Evolutionary conservation across 2,888 invertebrate species (phyloP), one percentile per base, ranked within the genome.

Genomic region (Acleris literana): DNA sequence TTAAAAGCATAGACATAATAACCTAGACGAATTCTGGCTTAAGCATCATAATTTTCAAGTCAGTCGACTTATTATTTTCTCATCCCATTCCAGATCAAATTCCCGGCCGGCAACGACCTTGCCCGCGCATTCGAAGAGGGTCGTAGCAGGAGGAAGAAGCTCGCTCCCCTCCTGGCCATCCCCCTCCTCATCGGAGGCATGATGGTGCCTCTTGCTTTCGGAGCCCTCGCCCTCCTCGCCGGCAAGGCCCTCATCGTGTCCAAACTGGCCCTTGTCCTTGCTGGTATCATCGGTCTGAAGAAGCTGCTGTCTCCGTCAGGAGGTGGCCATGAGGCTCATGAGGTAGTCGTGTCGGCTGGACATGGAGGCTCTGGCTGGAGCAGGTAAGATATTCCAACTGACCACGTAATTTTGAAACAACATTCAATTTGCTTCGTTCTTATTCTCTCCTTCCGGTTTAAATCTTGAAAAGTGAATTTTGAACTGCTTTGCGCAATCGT

Each of bases 241-340:
- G 97, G 97, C 73, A 97, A 97, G 85, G 97, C 97, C 51, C 87
- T 97, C 71, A 97, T 97, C 74, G 96, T 97, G 56, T 96, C 97
- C 71, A 97, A 97, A 81, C 87, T 97, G 73, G 97, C 97, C 0
- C 86, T 97, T 62, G 96, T 97, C 0, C 88, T 97, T 58, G 97
- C 97, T 68, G 96, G 95, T 72, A 97, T 97, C 76, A 96, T 97
- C 73, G 97, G 97, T 3, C 91, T 97, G 84, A 97, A 97, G 93
- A 97, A 97, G 78, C 93, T 97, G 39, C 91, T 97, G 54, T 95
- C 95, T 22, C 93, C 95, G 3, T 94, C 94, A 43, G 94, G 94
- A 6, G 94, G 94, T 65, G 94, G 94, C 11, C 95, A 95, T 65
- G 93, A 94, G 62, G 94, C 94, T 17, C 95, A 95, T 76, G 95